phyloP scores from a whole-genome alignment of 2,888 invertebrate genomes.

The Ptychoptera contaminata region DNA sequence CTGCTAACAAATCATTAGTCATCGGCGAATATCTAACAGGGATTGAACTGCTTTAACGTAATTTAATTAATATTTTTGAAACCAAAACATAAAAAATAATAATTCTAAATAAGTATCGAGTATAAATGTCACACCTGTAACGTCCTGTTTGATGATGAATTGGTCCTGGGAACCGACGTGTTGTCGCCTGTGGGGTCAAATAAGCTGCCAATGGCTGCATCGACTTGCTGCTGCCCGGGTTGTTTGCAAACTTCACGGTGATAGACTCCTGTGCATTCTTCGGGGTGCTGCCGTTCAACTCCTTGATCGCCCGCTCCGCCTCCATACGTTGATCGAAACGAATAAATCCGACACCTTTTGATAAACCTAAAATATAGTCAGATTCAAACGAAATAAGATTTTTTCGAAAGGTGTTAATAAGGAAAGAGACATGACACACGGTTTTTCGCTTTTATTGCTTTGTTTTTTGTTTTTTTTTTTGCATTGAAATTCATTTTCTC shows the following conservation, averaged over 20 bases:
- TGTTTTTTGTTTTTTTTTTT: no score
- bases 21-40: constrained; percentile 64
- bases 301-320: constrained; percentile 82
- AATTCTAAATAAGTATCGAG: no score
- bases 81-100: background rate
- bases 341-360: constrained; percentile 89
- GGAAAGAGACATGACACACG: background rate
- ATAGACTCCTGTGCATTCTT: constrained; percentile 80
- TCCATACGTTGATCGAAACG: constrained; percentile 85
- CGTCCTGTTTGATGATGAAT: constrained; percentile 30
- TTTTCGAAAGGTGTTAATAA: background rate
- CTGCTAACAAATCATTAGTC: constrained; percentile 63
- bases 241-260: constrained; percentile 90
- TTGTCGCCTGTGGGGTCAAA: constrained; percentile 60
- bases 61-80: background rate
- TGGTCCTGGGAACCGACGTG: constrained; percentile 69
- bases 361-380: constrained; percentile 46
- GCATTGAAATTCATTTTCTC: background rate
- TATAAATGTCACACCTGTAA: constrained; percentile 21
- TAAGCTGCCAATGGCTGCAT: constrained; percentile 71
- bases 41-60: constrained; percentile 21
- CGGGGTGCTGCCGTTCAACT: constrained; percentile 79
- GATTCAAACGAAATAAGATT: background rate
- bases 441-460: no score
- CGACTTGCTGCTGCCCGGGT: constrained; percentile 75